These are phyloP conservation scores for Bambusicola thoracicus DNA, from an alignment of 2,113 vertebrate genomes.

Conservation along the genomic window DNA sequence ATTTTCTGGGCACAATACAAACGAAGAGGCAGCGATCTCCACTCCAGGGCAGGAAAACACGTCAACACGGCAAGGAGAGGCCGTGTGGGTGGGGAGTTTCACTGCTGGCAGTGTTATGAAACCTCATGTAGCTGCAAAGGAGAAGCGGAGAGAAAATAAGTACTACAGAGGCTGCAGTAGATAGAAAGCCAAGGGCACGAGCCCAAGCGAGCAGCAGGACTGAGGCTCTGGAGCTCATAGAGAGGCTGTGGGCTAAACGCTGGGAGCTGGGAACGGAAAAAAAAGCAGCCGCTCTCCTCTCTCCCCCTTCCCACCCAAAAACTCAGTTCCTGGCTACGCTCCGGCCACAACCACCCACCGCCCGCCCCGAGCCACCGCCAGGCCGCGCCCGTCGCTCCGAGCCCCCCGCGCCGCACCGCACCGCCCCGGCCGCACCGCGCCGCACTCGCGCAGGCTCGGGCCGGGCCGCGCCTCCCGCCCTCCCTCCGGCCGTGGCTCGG, in stretches of 20 bases:
- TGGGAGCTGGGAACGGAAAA: background rate
- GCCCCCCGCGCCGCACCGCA: too few species aligned
- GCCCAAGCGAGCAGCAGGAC: background rate
- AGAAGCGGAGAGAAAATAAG: background rate
- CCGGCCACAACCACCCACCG: background rate
- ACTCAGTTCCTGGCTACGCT: background rate
- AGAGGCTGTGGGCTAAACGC: background rate
- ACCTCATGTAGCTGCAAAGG: background rate
- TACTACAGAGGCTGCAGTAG: background rate
- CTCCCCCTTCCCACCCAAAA: background rate
- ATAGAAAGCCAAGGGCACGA: background rate
- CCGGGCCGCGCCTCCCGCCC: background rate
- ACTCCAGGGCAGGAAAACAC: slow-evolving; percentile 10
- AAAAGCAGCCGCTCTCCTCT: background rate
- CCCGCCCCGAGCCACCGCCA: too few species aligned
- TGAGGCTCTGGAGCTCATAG: background rate
- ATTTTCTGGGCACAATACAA: background rate
- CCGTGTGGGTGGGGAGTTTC: slow-evolving; percentile 28
- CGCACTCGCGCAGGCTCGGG: background rate
- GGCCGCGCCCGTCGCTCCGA: too few species aligned
- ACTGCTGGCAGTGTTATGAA: background rate
- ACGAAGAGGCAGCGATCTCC: background rate
- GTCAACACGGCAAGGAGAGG: background rate
- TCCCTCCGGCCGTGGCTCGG: background rate
- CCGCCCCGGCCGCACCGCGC: too few species aligned